Conservation (phyloP, 2,888 invertebrate genomes). For the Tubiluchus corallicola region DNA sequence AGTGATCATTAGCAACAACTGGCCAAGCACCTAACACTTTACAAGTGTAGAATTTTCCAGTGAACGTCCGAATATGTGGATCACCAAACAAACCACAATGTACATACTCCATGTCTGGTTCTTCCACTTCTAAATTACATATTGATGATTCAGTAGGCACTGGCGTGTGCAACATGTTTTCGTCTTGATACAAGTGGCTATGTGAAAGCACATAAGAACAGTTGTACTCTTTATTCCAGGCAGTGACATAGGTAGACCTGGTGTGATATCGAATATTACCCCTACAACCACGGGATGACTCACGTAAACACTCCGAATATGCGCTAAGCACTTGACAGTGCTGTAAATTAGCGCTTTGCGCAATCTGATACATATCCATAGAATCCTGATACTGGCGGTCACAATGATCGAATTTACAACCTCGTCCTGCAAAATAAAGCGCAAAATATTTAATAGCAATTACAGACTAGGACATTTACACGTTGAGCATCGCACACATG, state of each 20-base stretch:
- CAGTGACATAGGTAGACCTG: constrained; percentile 22
- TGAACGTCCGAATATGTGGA: constrained; percentile 38
- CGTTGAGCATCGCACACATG: no score
- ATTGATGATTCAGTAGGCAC: no score
- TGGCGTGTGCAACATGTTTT: no score
- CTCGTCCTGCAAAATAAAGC: no score
- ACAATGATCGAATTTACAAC: constrained; percentile 21
- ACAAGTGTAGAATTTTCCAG: constrained; percentile 35
- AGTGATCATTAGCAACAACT: constrained; percentile 35
- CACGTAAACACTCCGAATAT: constrained; percentile 29
- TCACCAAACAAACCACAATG: constrained; percentile 39
- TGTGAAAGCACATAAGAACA: constrained; percentile 21
- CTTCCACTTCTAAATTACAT: no score
- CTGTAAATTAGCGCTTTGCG: constrained; percentile 17
- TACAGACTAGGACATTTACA: no score
- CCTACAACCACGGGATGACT: constrained; percentile 30
- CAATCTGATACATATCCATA: constrained; percentile 13
- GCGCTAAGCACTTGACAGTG: constrained; percentile 29
- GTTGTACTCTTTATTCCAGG: constrained; percentile 25
- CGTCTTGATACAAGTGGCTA: no score
- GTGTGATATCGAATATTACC: constrained; percentile 34
- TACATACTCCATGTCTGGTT: no score
- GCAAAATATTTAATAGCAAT: no score
- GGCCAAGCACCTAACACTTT: constrained; percentile 37
- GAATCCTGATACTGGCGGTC: constrained; percentile 16